A percentile compares a stretch with the other conserved stretches of the same genome.
Conservation (phyloP, 2,888 invertebrate genomes). For the Nemotelus nigrinus region DNA sequence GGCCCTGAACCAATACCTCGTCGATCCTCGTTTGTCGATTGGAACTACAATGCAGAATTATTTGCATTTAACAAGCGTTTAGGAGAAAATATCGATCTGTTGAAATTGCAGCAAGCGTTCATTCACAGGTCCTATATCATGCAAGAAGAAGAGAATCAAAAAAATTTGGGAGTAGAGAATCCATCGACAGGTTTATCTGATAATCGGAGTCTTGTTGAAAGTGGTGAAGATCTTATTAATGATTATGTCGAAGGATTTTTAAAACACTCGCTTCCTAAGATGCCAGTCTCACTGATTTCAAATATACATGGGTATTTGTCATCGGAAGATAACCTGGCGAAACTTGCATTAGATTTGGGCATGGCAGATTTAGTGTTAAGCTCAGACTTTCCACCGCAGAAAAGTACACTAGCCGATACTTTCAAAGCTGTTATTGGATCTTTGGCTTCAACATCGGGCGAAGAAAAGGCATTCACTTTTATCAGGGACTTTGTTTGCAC, state of each 20-base stretch:
- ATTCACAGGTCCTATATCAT: constrained; percentile 81
- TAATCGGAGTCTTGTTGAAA: constrained; percentile 74
- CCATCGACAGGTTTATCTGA: constrained; percentile 69
- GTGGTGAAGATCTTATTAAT: constrained; percentile 75
- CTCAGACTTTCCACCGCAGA: constrained; percentile 73
- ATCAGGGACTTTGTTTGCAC: constrained; percentile 88
- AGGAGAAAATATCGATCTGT: constrained; percentile 81
- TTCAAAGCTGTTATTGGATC: constrained; percentile 87
- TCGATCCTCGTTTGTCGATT: constrained; percentile 77
- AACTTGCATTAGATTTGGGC: constrained; percentile 80
- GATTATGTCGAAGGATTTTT: constrained; percentile 76
- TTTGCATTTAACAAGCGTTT: constrained; percentile 88
- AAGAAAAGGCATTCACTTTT: constrained; percentile 76
- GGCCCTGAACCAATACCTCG: constrained; percentile 68
- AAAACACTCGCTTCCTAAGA: constrained; percentile 74
- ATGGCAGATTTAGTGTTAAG: constrained; percentile 83
- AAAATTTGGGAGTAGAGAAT: constrained; percentile 75
- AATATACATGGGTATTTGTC: constrained; percentile 74
- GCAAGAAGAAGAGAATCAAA: constrained; percentile 75
- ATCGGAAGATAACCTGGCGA: constrained; percentile 73
- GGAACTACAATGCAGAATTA: constrained; percentile 89
- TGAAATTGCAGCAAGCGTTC: constrained; percentile 79
- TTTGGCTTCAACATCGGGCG: constrained; percentile 73
- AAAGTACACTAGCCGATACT: constrained; percentile 74
- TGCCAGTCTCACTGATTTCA: constrained; percentile 80